phyloP scores from a whole-genome alignment of 2,888 invertebrate genomes.

The Kuschelorhynchus macadamiae region DNA sequence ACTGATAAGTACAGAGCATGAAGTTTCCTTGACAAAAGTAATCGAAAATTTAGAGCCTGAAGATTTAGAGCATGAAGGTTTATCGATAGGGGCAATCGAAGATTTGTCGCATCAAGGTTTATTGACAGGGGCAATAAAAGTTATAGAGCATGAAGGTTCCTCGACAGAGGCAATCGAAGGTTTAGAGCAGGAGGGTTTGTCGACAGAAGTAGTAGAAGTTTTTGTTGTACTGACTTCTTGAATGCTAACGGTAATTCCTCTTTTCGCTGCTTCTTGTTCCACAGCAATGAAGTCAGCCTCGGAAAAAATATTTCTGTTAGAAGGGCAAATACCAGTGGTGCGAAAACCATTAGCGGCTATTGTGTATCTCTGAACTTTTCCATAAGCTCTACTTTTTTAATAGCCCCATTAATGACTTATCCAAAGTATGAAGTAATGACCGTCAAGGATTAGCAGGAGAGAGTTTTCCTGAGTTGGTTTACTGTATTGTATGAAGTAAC shows the following conservation, averaged over 20 bases:
- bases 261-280: conserved; percentile 24
- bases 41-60: too few species aligned
- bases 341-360: conserved; percentile 23
- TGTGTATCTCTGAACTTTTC: conserved; percentile 6
- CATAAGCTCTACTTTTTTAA: conserved; percentile 20
- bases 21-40: too few species aligned
- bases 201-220: conserved; percentile 7
- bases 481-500: background rate
- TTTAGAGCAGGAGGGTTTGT: conserved; percentile 13
- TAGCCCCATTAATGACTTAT: conserved; percentile 40
- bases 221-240: conserved; percentile 2
- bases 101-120: too few species aligned
- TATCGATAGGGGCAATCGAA: too few species aligned
- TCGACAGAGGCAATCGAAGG: background rate
- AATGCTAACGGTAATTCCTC: conserved; percentile 15
- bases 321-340: conserved; percentile 16
- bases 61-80: too few species aligned
- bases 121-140: too few species aligned
- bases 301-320: conserved; percentile 19
- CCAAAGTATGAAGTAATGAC: conserved; percentile 53
- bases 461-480: conserved; percentile 13
- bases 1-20: too few species aligned
- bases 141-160: too few species aligned
- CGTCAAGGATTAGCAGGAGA: conserved; percentile 39
- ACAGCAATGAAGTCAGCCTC: conserved; percentile 11